Evolutionary conservation across 2,888 invertebrate genomes (phyloP).

Genomic region (Stenolophus ochropezus): DNA sequence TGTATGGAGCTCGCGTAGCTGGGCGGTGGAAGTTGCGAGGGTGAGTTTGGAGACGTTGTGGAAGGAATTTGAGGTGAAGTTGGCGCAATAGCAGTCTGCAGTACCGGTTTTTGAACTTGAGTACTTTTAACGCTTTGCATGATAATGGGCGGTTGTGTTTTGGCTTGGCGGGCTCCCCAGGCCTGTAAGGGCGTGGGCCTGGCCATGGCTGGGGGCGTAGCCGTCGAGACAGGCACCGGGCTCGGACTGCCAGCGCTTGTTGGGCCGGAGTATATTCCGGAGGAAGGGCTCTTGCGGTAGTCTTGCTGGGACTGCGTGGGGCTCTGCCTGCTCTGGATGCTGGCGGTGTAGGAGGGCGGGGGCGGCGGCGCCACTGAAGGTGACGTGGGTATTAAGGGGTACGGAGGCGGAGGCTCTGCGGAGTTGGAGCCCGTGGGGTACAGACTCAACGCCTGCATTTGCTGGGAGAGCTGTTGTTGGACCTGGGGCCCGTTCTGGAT

Average conservation of each 20-base stretch:
- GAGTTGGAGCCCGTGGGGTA: slow-evolving; percentile 80
- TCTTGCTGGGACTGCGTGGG: slow-evolving; percentile 85
- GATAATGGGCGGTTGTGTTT: slow-evolving; percentile 93
- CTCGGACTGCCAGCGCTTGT: slow-evolving; percentile 90
- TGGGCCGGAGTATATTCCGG: slow-evolving; percentile 89
- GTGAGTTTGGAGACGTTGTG: slow-evolving; percentile 64
- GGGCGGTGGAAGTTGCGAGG: slow-evolving; percentile 82
- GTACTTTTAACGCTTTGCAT: slow-evolving; percentile 98
- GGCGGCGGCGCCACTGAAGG: slow-evolving; percentile 81
- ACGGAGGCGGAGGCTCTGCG: slow-evolving; percentile 78
- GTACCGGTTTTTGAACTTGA: slow-evolving; percentile 94
- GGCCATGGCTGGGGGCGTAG: slow-evolving; percentile 80
- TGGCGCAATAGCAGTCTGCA: slow-evolving; percentile 97
- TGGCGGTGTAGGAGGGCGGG: slow-evolving; percentile 90
- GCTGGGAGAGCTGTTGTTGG: slow-evolving; percentile 90
- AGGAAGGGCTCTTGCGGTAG: slow-evolving; percentile 89
- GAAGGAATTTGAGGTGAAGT: slow-evolving; percentile 81
- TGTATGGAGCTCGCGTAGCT: slow-evolving; percentile 88
- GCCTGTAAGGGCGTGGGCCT: slow-evolving; percentile 89
- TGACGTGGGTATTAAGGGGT: slow-evolving; percentile 74
- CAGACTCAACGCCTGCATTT: slow-evolving; percentile 89
- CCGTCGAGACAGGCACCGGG: slow-evolving; percentile 81
- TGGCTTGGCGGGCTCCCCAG: slow-evolving; percentile 90
- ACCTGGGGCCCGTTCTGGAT: slow-evolving; percentile 87
- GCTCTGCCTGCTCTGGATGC: slow-evolving; percentile 90